Evolutionary conservation across 1,140 invertebrate species (phyloP), one percentile per base, ranked within the genome.

Genomic region (Macrobrachium nipponense): DNA sequence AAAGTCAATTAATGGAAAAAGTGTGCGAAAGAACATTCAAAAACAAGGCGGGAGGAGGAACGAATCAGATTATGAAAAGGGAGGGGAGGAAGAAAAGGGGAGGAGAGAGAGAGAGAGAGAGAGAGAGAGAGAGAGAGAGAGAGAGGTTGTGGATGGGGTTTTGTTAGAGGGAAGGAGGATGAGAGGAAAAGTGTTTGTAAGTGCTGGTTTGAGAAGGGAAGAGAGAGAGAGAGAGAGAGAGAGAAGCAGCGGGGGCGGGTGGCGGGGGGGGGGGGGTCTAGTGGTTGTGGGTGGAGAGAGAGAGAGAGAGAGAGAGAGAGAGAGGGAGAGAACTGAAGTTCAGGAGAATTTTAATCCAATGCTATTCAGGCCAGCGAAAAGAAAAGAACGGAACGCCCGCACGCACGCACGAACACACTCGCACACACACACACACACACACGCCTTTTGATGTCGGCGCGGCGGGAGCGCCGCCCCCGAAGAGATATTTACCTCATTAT

Each of bases 401-500:
- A 43, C n/a, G 68, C 12, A 51, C 51, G 51, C 51, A 51, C 27
- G 27, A 36, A 36, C 27, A 70, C 36, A 8, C 20, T 14, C 23
- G 5, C 10, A 43, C n/a, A 36, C 27, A 36, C 27, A 36, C 27
- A 36, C 27, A 36, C 27, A 36, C 27, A 51, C 51, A 12, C 51
- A 51, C 51, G 12, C 51, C 51, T 51, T 51, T 51, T 51, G 68
- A 15, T 43, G 51, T 10, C 51, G 18, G 68, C 68, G 6, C 17
- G 5, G 68, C 68, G 68, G 27, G 68, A 70, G 17, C 68, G 68
- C 11, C 12, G 17, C 68, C 4, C 5, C n/a, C n/a, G 66, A 70
- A 68, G 20, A 80, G 83, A 79, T 86, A 86, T 80, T 77, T 70
- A 62, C 66, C 83, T 86, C 83, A 86, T 86, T 86, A 86, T 80